A percentile compares a stretch with the other conserved stretches of the same genome.
phyloP scores from a whole-genome alignment of 2,113 vertebrate genomes.

The Oryzias woworae region DNA sequence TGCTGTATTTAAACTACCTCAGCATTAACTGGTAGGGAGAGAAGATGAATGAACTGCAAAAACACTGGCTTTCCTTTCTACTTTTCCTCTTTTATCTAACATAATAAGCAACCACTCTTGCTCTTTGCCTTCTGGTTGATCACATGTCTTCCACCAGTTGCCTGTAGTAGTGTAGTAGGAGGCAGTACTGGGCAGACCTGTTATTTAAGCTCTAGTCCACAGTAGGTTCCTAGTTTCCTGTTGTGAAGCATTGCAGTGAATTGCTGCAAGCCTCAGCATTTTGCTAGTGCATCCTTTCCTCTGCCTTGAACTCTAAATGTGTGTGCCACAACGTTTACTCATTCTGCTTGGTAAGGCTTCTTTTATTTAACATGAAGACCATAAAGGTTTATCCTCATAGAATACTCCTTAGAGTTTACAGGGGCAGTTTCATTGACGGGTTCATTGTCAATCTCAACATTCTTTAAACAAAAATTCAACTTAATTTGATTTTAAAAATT shows the following conservation, averaged over 20 bases:
- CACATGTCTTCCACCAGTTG: slow-evolving; percentile 65
- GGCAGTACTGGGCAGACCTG: slow-evolving; percentile 52
- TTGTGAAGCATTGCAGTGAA: slow-evolving; percentile 72
- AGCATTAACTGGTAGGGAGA: slow-evolving; percentile 43
- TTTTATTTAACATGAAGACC: slow-evolving; percentile 75
- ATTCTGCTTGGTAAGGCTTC: slow-evolving; percentile 79
- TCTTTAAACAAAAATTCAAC: neutral
- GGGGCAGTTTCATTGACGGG: too few species aligned
- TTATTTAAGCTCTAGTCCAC: slow-evolving; percentile 75
- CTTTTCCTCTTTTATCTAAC: slow-evolving; percentile 31
- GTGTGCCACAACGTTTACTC: slow-evolving; percentile 23
- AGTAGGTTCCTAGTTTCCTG: slow-evolving; percentile 84
- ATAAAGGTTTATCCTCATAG: slow-evolving; percentile 63
- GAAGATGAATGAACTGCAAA: slow-evolving; percentile 32
- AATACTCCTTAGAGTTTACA: slow-evolving; percentile 10
- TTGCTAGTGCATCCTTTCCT: slow-evolving; percentile 82
- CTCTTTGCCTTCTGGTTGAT: slow-evolving; percentile 46
- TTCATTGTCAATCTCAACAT: too few species aligned
- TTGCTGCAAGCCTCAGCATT: slow-evolving; percentile 85
- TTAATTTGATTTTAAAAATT: neutral
- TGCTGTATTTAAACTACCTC: slow-evolving; percentile 41
- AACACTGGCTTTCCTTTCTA: slow-evolving; percentile 26
- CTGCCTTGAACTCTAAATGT: slow-evolving; percentile 78
- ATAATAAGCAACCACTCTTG: slow-evolving; percentile 35
- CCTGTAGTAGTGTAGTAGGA: slow-evolving; percentile 60